These are phyloP conservation scores for Cryptotermes secundus DNA, from an alignment of 1,140 invertebrate species.

Conservation along the genomic window DNA sequence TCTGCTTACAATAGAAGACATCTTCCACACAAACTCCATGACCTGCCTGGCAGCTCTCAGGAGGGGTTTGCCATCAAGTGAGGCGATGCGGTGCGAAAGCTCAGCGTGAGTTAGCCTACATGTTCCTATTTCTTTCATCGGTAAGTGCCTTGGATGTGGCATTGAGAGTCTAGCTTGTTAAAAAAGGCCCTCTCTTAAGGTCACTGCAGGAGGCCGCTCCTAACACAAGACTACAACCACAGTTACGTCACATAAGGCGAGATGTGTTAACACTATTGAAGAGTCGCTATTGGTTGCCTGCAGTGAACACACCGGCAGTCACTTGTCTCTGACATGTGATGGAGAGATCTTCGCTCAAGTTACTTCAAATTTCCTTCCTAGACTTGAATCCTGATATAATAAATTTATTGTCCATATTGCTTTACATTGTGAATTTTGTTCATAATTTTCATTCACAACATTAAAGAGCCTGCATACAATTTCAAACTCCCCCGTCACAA, in stretches of 20 bases:
- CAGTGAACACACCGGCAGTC: neutral
- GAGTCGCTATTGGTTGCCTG: neutral
- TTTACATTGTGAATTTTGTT: neutral
- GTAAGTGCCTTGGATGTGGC: neutral
- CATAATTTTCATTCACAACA: neutral
- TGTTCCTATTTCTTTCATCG: neutral
- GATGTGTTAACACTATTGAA: neutral
- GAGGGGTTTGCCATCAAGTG: too few relatives aligned
- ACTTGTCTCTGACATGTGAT: neutral
- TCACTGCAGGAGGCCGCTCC: neutral
- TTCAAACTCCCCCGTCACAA: neutral
- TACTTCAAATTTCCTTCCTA: neutral
- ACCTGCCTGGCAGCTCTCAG: too few relatives aligned
- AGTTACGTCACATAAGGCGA: neutral
- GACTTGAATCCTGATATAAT: neutral
- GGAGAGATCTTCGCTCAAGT: neutral
- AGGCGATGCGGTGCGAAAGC: neutral
- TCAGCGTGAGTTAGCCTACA: neutral
- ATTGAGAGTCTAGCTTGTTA: neutral
- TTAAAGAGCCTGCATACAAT: neutral
- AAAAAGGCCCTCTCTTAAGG: neutral
- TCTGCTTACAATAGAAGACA: too few relatives aligned
- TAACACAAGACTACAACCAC: neutral
- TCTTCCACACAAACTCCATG: too few relatives aligned
- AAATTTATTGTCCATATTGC: conserved; percentile 10